These are phyloP conservation scores for Selene dorsalis DNA, from an alignment of 2,797 vertebrate species.

Conservation along the genomic window DNA sequence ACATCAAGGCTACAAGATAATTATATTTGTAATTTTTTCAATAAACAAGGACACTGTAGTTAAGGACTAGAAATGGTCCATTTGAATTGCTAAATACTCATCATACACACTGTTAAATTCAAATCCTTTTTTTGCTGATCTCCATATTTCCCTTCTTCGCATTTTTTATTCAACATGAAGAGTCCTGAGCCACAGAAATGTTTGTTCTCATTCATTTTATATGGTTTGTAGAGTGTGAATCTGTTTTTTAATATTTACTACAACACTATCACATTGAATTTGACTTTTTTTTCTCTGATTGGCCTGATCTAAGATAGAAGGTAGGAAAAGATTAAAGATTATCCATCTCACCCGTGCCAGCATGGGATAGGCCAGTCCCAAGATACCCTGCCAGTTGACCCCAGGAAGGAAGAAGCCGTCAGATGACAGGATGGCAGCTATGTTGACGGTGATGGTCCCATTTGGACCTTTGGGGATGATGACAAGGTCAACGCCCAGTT, in stretches of 20 bases:
- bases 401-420: slow-evolving; percentile 94
- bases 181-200: background rate
- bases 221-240: background rate
- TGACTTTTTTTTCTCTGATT: background rate
- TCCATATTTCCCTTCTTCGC: background rate
- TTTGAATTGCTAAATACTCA: no score
- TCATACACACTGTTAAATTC: background rate
- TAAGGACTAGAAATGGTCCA: background rate
- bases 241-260: background rate
- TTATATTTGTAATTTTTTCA: background rate
- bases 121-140: background rate
- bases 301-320: background rate
- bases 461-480: slow-evolving; percentile 90
- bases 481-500: slow-evolving; percentile 89
- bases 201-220: background rate
- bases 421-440: slow-evolving; percentile 91
- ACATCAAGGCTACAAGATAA: background rate
- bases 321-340: background rate
- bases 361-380: slow-evolving; percentile 92
- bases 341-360: slow-evolving; percentile 89
- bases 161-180: background rate
- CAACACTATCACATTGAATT: background rate
- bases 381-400: slow-evolving; percentile 96
- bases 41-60: background rate
- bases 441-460: slow-evolving; percentile 86